phyloP scores from a whole-genome alignment of 1,140 invertebrate species.

The Drosophila albomicans region DNA sequence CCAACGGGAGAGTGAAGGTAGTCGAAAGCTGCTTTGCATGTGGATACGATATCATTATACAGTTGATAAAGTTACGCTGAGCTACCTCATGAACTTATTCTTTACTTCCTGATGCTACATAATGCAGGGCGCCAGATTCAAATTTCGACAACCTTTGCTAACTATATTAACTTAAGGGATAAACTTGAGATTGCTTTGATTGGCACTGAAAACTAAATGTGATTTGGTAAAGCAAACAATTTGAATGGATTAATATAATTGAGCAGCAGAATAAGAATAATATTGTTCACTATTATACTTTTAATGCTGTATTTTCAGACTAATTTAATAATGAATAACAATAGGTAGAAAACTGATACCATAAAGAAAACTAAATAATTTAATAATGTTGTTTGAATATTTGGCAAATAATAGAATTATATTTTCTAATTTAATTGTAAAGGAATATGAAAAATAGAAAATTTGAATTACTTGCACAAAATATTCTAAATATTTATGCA shows the following conservation, averaged over 20 bases:
- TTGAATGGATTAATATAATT: background rate
- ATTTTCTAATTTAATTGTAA: too few species aligned
- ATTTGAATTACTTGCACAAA: too few species aligned
- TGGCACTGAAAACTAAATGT: background rate
- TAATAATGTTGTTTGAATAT: too few species aligned
- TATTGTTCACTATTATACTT: too few species aligned
- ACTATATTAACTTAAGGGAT: background rate
- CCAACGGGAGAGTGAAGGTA: background rate
- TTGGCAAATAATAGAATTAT: too few species aligned
- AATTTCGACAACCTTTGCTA: background rate
- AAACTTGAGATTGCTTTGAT: background rate
- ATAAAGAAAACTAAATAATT: too few species aligned
- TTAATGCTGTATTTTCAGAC: too few species aligned
- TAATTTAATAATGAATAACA: too few species aligned
- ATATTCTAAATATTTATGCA: too few species aligned
- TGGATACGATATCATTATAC: slow-evolving; percentile 20
- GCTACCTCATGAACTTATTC: background rate
- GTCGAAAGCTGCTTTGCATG: slow-evolving; percentile 33
- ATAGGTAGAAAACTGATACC: too few species aligned
- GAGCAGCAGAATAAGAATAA: too few species aligned
- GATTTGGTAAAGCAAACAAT: background rate
- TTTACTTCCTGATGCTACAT: background rate
- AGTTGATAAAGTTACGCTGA: slow-evolving; percentile 22
- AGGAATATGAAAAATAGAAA: too few species aligned
- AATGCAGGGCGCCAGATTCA: background rate